These are phyloP conservation scores for Motacilla alba DNA, from an alignment of 2,113 vertebrate species.

Conservation along the genomic window DNA sequence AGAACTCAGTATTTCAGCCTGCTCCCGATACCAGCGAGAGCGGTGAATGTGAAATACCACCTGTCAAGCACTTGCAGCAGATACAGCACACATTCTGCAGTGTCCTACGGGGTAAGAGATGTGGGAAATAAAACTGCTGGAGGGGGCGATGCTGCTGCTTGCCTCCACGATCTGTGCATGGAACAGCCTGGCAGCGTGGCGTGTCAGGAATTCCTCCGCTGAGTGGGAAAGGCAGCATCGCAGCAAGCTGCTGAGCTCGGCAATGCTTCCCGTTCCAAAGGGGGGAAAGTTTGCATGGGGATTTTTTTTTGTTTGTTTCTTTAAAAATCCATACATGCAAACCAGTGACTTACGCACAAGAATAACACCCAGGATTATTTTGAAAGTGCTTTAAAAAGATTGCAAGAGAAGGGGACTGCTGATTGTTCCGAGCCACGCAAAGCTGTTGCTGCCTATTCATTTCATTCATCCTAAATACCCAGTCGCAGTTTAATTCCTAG, in stretches of 20 bases:
- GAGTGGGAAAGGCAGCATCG: neutral
- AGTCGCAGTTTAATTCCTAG: slow-evolving; percentile 38
- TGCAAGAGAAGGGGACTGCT: neutral
- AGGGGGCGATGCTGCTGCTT: neutral
- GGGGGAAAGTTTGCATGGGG: neutral
- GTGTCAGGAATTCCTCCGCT: neutral
- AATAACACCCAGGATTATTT: slow-evolving; percentile 8
- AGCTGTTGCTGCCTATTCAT: slow-evolving; percentile 39
- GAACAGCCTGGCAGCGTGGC: neutral
- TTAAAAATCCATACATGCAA: neutral
- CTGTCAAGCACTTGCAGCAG: neutral
- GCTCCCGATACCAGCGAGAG: neutral
- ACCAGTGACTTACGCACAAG: neutral
- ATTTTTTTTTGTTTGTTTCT: neutral
- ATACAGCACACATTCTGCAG: neutral
- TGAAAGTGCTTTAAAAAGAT: slow-evolving; percentile 22
- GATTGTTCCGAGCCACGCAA: slow-evolving; percentile 19
- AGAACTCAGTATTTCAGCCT: slow-evolving; percentile 14
- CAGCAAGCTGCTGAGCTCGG: neutral
- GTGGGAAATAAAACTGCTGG: neutral
- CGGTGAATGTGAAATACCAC: neutral
- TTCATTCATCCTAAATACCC: slow-evolving; percentile 41
- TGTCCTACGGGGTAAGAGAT: neutral
- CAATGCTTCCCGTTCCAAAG: neutral
- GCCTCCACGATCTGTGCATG: neutral